These are phyloP conservation scores for Acanthococcus lagerstroemiae DNA, from an alignment of 2,888 invertebrate species.

Conservation along the genomic window DNA sequence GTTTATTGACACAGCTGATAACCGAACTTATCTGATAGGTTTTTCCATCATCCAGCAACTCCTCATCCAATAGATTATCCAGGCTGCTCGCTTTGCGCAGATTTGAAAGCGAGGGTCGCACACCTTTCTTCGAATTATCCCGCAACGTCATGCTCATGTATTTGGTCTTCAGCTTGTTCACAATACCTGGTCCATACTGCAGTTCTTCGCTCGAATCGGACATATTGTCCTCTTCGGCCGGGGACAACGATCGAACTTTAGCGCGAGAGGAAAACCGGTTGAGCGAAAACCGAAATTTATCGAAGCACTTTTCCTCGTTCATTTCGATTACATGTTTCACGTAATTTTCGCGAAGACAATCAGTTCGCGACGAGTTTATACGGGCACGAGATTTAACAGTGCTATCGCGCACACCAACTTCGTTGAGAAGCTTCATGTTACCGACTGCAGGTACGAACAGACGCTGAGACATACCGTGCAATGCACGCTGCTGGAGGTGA, in stretches of 20 bases:
- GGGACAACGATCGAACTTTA: slow-evolving; percentile 20
- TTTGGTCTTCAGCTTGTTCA: slow-evolving; percentile 73
- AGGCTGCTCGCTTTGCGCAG: slow-evolving; percentile 72
- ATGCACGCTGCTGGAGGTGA: slow-evolving; percentile 22
- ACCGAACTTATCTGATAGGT: slow-evolving; percentile 21
- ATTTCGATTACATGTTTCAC: slow-evolving; percentile 26
- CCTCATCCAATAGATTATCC: slow-evolving; percentile 69
- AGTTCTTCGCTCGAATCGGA: slow-evolving; percentile 64
- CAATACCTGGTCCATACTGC: slow-evolving; percentile 84
- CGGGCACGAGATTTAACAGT: slow-evolving; percentile 17
- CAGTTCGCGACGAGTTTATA: slow-evolving; percentile 9
- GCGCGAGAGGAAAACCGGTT: neutral
- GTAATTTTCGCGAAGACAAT: slow-evolving; percentile 18
- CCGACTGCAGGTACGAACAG: too few species aligned
- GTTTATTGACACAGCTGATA: slow-evolving; percentile 19
- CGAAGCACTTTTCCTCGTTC: slow-evolving; percentile 23
- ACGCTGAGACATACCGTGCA: too few species aligned
- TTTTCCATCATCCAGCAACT: slow-evolving; percentile 8
- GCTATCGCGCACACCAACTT: slow-evolving; percentile 38
- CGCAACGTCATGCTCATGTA: slow-evolving; percentile 75
- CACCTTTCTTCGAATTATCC: slow-evolving; percentile 53
- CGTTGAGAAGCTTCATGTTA: slow-evolving; percentile 41
- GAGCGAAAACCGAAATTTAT: neutral
- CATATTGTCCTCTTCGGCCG: slow-evolving; percentile 36
- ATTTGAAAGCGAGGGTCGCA: slow-evolving; percentile 55